These are phyloP conservation scores for Calameuta idolon DNA, from an alignment of 2,888 invertebrate species.

Conservation along the genomic window DNA sequence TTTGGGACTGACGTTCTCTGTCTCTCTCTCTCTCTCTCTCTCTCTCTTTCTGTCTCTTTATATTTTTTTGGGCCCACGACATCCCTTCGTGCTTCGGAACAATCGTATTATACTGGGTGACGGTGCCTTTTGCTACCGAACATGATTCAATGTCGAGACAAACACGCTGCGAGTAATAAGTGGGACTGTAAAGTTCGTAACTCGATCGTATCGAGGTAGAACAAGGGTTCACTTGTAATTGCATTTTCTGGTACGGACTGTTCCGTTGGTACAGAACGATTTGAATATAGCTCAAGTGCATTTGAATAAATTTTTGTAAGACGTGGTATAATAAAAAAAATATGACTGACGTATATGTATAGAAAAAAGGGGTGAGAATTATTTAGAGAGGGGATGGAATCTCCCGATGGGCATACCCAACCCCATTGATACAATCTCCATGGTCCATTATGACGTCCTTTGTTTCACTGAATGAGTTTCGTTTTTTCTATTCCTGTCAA, in stretches of 20 bases:
- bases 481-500: constrained; percentile 22
- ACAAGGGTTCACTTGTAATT: not conserved
- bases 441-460: constrained; percentile 28
- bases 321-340: not conserved
- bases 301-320: not conserved
- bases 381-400: constrained; percentile 12
- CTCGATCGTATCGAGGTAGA: not conserved
- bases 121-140: constrained; percentile 12
- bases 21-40: constrained; percentile 21
- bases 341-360: not conserved
- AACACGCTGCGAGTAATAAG: not conserved
- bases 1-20: constrained; percentile 10
- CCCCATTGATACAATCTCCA: constrained; percentile 24
- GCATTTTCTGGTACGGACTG: not conserved
- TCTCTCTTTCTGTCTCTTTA: not conserved
- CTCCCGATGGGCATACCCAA: constrained; percentile 13
- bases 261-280: not conserved
- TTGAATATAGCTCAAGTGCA: not conserved
- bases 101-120: constrained; percentile 20
- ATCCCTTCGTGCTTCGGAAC: constrained; percentile 9
- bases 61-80: not conserved
- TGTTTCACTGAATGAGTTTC: constrained; percentile 34
- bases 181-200: not conserved
- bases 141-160: not conserved
- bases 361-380: not conserved